Evolutionary conservation across 2,113 vertebrate species (phyloP), one percentile per base, ranked within the genome.

Genomic region (Protobothrops mucrosquamatus): DNA sequence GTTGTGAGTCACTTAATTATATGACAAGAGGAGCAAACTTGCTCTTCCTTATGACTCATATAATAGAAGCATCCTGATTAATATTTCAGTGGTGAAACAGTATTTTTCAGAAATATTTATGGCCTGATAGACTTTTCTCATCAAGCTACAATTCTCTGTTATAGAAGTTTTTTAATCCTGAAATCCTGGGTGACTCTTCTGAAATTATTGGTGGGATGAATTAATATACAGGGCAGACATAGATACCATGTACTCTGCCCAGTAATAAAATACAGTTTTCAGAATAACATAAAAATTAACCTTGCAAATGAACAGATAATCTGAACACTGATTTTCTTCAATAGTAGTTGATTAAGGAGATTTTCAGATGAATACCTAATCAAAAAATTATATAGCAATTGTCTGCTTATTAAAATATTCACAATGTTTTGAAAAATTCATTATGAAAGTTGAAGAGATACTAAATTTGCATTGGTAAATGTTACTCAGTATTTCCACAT

Each of bases 301-400:
- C 55, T 93, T 95, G 69, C 90, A 94, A 94, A 90, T 54, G 52
- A 93, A 93, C 64, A 92, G 94, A 94, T 95, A 92, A 95, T 54
- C n/a, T 94, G 91, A 93, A 95, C 87, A 88, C 94, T 93, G 92
- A 74, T 20, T 94, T 91, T 92, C 94, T 95, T 95, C 94, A 94
- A 61, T 92, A 87, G 90, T 34, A 88, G 94, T 93, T 95, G 88
- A 89, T 69, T 94, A 94, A 94, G 51, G 91, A 64, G 18, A 89
- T 95, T 94, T 94, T 93, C 85, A 88, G 54, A 93, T 96, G 95
- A 95, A 90, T 94, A 85, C 54, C 89, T 94, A 96, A 86, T 95
- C 95, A 93, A 94, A 95, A 90, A 95, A 95, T 90, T 93, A 74
- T 92, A 93, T 89, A 91, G 59, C 59, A 91, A 87, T 81, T 34